Conservation (phyloP, 2,113 vertebrate species). For the Brachirus orientalis region DNA sequence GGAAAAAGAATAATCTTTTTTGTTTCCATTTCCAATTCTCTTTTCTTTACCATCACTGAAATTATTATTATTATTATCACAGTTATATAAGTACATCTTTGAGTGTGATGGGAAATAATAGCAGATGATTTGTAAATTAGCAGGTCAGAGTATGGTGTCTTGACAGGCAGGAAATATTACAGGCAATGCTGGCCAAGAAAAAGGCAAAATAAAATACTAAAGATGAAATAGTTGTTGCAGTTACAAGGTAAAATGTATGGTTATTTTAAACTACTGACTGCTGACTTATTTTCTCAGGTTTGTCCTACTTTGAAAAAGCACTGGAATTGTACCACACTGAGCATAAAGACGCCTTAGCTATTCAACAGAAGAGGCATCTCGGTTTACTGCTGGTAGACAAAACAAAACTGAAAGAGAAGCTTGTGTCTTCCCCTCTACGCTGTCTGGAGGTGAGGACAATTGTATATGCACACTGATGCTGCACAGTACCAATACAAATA, state of each 20-base stretch:
- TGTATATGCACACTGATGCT: not conserved
- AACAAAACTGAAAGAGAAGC: conserved; percentile 81
- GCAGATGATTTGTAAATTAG: not conserved
- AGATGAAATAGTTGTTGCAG: not conserved
- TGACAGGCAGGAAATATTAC: not conserved
- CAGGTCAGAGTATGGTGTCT: not conserved
- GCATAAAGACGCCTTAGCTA: conserved; percentile 78
- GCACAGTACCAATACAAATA: not conserved
- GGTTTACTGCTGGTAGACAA: conserved; percentile 88
- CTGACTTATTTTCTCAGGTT: conserved; percentile 63
- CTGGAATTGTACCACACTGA: conserved; percentile 84
- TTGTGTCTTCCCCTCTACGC: conserved; percentile 82
- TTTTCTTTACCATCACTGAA: not conserved
- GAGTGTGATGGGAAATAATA: not conserved
- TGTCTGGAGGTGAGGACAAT: conserved; percentile 84
- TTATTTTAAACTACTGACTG: not conserved
- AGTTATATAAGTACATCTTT: too few species aligned
- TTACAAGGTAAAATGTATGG: not conserved
- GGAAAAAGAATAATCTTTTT: not conserved
- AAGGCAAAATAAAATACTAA: not conserved
- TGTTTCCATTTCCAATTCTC: not conserved
- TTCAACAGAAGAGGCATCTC: conserved; percentile 79
- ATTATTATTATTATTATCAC: too few species aligned
- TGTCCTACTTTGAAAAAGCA: conserved; percentile 82
- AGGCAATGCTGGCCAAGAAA: not conserved